Percentiles rank a stretch among this genome's conserved stretches.
Evolutionary conservation across 92 coral and sea anemone species (phyloP).

Genomic region (Zoanthus solanderi): DNA sequence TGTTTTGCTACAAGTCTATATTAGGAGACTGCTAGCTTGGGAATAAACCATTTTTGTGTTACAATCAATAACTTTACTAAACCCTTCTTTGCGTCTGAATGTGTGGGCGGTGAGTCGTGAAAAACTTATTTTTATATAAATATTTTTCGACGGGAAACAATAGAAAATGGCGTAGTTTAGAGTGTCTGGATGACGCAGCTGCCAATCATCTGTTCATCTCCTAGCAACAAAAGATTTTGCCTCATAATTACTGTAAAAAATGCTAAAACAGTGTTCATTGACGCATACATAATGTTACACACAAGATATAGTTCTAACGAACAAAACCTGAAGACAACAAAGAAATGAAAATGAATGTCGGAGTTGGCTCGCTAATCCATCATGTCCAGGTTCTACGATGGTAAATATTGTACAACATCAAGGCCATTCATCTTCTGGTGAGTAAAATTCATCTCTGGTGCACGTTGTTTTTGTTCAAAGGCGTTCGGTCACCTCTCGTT

Average conservation of each 20-base stretch:
- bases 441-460: slow-evolving; percentile 14
- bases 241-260: slow-evolving; percentile 33
- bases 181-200: slow-evolving; percentile 4
- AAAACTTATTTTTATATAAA: not conserved
- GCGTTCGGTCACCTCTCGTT: not conserved
- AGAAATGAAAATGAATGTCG: slow-evolving; percentile 3
- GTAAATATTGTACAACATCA: slow-evolving; percentile 17
- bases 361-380: not conserved
- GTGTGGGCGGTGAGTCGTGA: slow-evolving; percentile 31
- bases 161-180: not conserved
- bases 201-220: slow-evolving; percentile 23
- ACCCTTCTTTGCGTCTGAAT: not conserved
- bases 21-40: not conserved
- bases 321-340: slow-evolving; percentile 12
- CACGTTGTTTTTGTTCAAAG: not conserved
- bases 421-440: slow-evolving; percentile 30
- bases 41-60: not conserved
- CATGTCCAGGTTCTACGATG: slow-evolving; percentile 21
- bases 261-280: slow-evolving; percentile 27
- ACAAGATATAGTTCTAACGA: slow-evolving; percentile 25
- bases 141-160: slow-evolving; percentile 8
- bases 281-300: slow-evolving; percentile 31
- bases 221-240: slow-evolving; percentile 18
- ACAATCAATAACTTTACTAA: not conserved
- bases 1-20: not conserved